phyloP scores from a whole-genome alignment of 2,113 vertebrate genomes.

The Microcebus ravelobensis region DNA sequence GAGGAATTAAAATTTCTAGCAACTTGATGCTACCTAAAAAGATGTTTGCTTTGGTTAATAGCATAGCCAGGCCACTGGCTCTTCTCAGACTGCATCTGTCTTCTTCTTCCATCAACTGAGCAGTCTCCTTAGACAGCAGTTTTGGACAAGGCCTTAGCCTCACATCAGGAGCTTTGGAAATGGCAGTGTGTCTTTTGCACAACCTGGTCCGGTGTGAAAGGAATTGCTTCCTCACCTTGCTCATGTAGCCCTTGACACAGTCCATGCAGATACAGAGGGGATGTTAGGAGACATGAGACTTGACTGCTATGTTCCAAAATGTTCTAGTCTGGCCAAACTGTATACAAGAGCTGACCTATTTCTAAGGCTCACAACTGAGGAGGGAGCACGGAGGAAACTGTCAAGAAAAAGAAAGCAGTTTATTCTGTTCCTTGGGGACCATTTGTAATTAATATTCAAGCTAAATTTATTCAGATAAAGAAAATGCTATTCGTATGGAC shows the following conservation, averaged over 20 bases:
- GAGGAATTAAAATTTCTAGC: background rate
- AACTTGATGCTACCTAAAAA: background rate
- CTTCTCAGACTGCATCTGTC: background rate
- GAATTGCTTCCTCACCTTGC: background rate
- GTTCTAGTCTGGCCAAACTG: background rate
- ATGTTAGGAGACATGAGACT: background rate
- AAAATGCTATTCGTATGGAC: background rate
- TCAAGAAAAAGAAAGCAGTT: background rate
- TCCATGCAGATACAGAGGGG: background rate
- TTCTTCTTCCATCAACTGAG: background rate
- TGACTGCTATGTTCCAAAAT: background rate
- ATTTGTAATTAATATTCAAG: slow-evolving; percentile 24
- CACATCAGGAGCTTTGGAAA: background rate
- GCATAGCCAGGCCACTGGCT: background rate
- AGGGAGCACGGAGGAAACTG: background rate
- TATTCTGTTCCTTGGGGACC: background rate
- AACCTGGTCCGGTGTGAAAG: background rate
- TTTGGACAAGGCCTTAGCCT: background rate
- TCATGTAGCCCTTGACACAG: background rate
- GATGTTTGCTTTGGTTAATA: background rate
- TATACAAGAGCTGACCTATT: background rate
- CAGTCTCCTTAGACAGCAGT: background rate
- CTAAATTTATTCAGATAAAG: slow-evolving; percentile 18
- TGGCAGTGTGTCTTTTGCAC: background rate
- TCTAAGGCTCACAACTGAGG: background rate